Evolutionary conservation across 2,797 vertebrate species (phyloP), one percentile per base, ranked within the genome.

Genomic region (Alosa sapidissima): DNA sequence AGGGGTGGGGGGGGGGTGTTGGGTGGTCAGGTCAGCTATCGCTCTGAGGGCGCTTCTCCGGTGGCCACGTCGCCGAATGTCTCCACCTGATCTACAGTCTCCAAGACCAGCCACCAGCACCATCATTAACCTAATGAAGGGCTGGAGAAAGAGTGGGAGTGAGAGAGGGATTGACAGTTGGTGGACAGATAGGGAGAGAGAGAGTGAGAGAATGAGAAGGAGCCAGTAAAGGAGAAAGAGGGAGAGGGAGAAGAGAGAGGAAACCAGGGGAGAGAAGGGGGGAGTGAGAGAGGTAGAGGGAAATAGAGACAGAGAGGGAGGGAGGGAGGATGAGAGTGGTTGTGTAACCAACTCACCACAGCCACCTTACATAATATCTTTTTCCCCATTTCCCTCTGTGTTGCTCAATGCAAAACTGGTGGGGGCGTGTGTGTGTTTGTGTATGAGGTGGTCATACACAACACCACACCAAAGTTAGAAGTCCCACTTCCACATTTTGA

Each of bases 331-430:
- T 4, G 16, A 21, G 60, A 65, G 33, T 41, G 68, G 33, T 75
- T 75, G 68, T 75, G 68, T 75, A 75, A 75, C 68, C 68, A 75
- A 41, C 68, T 75, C 68, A 41, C 33, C 41, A 75, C 68, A 41
- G 14, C 68, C 36, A 41, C 33, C 68, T 75, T 75, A 75, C 68
- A 75, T 75, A 75, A 75, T 75, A 36, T 41, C 36, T 41, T 41
- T 75, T 5, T 41, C 68, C 68, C 65, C 36, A 6, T 75, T 75
- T 41, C 68, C n/a, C 60, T 75, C 68, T 75, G 33, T 75, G 68
- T 75, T 75, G 36, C 68, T 36, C 68, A 75, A 41, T 75, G 33
- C 68, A 75, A 75, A 75, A 75, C 68, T 41, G 68, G 68, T 75
- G 33, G 33, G 65, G 33, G 65, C 28, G 14, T 72, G 14, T 41